These are phyloP conservation scores for Nudaria mundana DNA, from an alignment of 2,888 invertebrate species.

Conservation along the genomic window DNA sequence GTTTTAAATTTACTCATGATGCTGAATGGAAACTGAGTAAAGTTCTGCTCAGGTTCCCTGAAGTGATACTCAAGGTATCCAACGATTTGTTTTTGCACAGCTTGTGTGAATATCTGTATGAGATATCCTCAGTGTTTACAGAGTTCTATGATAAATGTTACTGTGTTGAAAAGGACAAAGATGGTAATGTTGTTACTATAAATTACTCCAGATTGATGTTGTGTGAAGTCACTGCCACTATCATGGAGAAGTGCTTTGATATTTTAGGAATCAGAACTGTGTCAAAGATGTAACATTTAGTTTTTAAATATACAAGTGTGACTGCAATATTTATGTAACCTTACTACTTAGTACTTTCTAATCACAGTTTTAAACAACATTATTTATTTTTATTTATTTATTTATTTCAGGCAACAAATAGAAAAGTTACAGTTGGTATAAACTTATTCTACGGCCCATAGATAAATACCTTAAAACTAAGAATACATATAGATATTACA, in stretches of 20 bases:
- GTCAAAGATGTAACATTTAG: conserved; percentile 88
- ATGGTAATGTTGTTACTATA: conserved; percentile 90
- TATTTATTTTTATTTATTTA: conserved; percentile 11
- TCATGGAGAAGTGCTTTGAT: conserved; percentile 93
- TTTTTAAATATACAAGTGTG: not conserved
- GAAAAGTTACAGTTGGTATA: no score
- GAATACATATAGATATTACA: no score
- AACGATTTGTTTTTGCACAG: conserved; percentile 92
- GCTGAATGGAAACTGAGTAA: conserved; percentile 98
- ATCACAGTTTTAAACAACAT: conserved; percentile 30
- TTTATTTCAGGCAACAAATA: no score
- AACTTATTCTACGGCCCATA: no score
- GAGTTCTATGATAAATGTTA: conserved; percentile 99
- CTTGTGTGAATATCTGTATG: conserved; percentile 97
- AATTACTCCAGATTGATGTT: conserved; percentile 93
- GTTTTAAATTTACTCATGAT: conserved; percentile 89
- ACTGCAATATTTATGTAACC: not conserved
- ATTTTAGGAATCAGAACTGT: conserved; percentile 96
- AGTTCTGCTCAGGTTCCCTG: conserved; percentile 91
- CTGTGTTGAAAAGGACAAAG: conserved; percentile 95
- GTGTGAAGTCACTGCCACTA: conserved; percentile 94
- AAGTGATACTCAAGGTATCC: conserved; percentile 90
- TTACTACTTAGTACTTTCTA: conserved; percentile 11
- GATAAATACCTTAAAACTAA: no score
- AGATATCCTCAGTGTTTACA: conserved; percentile 94